Conservation (phyloP, 2,797 vertebrate species). For the Oreochromis grahami region DNA sequence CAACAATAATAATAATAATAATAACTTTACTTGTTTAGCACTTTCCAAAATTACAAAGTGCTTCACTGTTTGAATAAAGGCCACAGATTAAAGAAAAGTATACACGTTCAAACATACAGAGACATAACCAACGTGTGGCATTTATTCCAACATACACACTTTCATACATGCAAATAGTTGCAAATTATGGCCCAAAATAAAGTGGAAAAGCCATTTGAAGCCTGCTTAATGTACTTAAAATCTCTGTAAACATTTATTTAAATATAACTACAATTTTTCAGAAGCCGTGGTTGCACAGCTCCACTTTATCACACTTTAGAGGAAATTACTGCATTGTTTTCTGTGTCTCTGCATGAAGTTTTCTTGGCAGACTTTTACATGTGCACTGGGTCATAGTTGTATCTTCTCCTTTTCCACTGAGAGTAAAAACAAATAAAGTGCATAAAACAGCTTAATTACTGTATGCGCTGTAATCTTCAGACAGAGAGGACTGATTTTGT, state of each 20-base stretch:
- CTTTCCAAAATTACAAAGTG: neutral
- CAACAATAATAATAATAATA: rapidly evolving
- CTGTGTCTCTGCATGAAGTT: neutral
- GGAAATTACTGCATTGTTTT: neutral
- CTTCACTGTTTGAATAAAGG: neutral
- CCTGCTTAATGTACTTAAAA: neutral
- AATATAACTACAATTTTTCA: rapidly evolving
- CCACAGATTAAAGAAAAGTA: neutral
- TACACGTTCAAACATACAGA: neutral
- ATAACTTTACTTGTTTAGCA: neutral
- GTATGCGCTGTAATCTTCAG: neutral
- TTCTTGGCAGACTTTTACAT: neutral
- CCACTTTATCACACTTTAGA: neutral
- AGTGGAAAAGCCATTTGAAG: neutral
- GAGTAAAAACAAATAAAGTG: neutral
- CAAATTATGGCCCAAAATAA: rapidly evolving
- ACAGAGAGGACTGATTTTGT: neutral
- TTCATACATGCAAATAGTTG: neutral
- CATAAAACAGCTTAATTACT: neutral
- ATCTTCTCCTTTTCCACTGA: neutral
- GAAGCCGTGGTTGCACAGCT: neutral
- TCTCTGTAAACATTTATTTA: neutral
- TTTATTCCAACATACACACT: neutral
- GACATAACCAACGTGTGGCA: rapidly evolving
- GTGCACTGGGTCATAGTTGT: neutral